A percentile compares a stretch with the other conserved stretches of the same genome.
phyloP scores from a whole-genome alignment of 2,113 vertebrate genomes.

The Rhinolophus ferrumequinum region DNA sequence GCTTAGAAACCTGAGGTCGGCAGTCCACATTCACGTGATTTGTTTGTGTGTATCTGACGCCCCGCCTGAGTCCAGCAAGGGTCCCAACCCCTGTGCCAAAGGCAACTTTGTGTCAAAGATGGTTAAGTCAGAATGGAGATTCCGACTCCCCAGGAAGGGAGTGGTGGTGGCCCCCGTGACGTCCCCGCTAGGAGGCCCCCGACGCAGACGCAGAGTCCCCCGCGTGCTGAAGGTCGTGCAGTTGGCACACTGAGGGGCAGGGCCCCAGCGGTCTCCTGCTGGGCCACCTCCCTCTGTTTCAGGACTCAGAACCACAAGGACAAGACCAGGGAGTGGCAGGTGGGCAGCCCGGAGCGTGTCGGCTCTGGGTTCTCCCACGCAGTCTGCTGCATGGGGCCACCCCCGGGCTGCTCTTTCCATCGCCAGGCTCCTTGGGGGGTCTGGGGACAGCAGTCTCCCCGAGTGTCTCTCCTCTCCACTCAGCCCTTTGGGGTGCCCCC shows the following conservation, averaged over 20 bases:
- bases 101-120: neutral
- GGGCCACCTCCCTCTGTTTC: neutral
- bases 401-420: fast-evolving
- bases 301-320: neutral
- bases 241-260: fast-evolving
- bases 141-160: fast-evolving
- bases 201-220: fast-evolving
- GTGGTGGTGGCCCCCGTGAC: fast-evolving
- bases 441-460: fast-evolving
- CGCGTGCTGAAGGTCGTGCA: fast-evolving
- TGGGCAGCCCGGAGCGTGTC: fast-evolving
- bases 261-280: neutral
- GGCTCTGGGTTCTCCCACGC: neutral
- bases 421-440: neutral
- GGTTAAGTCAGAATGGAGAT: fast-evolving
- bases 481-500: neutral
- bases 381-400: neutral
- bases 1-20: neutral
- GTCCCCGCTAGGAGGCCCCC: fast-evolving
- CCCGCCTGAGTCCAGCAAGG: too few species aligned
- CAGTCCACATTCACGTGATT: fast-evolving
- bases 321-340: neutral
- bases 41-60: fast-evolving
- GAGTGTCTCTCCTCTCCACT: fast-evolving
- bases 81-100: fast-evolving